phyloP scores from a whole-genome alignment of 2,113 vertebrate species.

The Prochilodus magdalenae region DNA sequence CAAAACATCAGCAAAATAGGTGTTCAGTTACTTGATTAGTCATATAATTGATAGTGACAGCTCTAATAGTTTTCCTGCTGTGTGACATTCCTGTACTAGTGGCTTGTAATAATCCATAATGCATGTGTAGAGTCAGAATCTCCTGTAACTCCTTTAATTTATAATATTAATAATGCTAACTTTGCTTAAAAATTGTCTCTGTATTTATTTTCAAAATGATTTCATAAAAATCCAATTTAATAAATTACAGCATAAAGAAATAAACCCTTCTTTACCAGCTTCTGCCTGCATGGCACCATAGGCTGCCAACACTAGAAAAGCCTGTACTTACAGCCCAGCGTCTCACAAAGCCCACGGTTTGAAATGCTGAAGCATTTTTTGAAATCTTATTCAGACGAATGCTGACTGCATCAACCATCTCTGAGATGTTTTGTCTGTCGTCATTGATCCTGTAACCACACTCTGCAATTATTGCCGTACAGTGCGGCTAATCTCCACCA shows the following conservation, averaged over 20 bases:
- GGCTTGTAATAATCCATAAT: no score
- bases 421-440: slow-evolving; percentile 38
- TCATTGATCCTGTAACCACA: slow-evolving; percentile 48
- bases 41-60: no score
- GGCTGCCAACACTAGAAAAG: background rate
- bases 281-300: background rate
- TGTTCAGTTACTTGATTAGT: no score
- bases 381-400: slow-evolving; percentile 18
- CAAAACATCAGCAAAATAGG: no score
- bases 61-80: no score
- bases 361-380: background rate
- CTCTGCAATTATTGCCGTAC: slow-evolving; percentile 46
- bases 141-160: no score
- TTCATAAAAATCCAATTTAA: no score
- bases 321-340: background rate
- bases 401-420: slow-evolving; percentile 23
- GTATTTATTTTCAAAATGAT: no score
- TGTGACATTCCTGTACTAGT: no score
- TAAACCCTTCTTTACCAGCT: background rate
- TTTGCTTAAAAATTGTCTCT: no score
- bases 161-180: no score
- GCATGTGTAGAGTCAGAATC: no score
- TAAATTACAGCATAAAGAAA: background rate
- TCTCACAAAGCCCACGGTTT: background rate
- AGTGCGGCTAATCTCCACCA: slow-evolving; percentile 26